Conservation (phyloP, 2,888 invertebrate genomes). For the Cremastobaeus sp. region DNA sequence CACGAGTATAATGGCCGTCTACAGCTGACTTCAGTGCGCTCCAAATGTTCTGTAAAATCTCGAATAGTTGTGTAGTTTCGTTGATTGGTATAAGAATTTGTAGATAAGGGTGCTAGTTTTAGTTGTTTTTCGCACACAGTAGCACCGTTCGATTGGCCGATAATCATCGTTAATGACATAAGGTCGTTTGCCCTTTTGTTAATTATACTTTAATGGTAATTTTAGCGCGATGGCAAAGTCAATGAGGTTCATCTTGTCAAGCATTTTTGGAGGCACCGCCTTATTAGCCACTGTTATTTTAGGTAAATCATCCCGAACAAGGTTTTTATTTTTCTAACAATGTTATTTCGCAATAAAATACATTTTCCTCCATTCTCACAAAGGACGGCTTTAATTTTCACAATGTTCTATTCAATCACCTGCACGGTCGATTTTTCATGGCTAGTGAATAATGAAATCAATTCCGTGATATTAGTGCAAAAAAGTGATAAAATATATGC, state of each 20-base stretch:
- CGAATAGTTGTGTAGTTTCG: conserved; percentile 29
- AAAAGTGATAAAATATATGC: too few relatives aligned
- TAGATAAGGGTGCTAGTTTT: conserved; percentile 47
- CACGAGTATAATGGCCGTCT: conserved; percentile 43
- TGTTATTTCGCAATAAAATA: not conserved
- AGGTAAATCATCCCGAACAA: conserved; percentile 66
- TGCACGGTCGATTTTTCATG: too few relatives aligned
- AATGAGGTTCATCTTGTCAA: conserved; percentile 72
- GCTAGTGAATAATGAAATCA: too few relatives aligned
- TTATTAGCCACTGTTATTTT: conserved; percentile 74
- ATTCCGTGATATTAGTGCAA: too few relatives aligned
- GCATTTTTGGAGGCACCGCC: conserved; percentile 75
- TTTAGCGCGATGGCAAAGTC: conserved; percentile 32
- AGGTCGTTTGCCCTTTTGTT: conserved; percentile 22
- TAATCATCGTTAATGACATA: not conserved
- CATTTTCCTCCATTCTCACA: too few relatives aligned
- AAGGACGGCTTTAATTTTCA: too few relatives aligned
- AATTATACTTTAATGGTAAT: conserved; percentile 42
- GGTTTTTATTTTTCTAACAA: too few relatives aligned
- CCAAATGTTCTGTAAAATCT: conserved; percentile 47
- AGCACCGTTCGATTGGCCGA: conserved; percentile 12
- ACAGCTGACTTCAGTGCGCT: conserved; percentile 40
- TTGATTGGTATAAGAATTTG: conserved; percentile 19
- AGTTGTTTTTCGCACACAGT: conserved; percentile 23
- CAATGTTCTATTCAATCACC: too few relatives aligned